phyloP scores from a whole-genome alignment of 2,888 invertebrate species.

The Drosophila kuntzei region DNA sequence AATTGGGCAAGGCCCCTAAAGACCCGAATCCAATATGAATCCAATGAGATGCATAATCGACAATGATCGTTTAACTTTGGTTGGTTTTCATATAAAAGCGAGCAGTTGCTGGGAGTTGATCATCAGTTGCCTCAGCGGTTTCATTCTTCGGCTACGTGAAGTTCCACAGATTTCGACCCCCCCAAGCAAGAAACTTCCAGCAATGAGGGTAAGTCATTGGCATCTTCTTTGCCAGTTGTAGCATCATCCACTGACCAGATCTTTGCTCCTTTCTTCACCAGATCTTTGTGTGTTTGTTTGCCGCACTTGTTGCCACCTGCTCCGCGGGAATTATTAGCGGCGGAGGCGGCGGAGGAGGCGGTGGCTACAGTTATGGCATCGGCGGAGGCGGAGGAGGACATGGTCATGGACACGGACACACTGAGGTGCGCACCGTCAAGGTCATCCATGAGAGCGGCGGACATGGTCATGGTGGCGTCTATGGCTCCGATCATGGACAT shows the following conservation, averaged over 20 bases:
- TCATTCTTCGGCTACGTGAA: slow-evolving; percentile 67
- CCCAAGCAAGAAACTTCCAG: slow-evolving; percentile 78
- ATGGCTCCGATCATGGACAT: slow-evolving; percentile 23
- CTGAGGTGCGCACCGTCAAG: slow-evolving; percentile 64
- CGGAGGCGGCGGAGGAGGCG: slow-evolving; percentile 59
- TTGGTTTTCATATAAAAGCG: slow-evolving; percentile 65
- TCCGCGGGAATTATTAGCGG: slow-evolving; percentile 69
- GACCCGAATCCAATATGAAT: slow-evolving; percentile 2
- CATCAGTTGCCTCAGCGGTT: slow-evolving; percentile 72
- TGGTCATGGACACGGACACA: slow-evolving; percentile 37
- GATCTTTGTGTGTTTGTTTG: slow-evolving; percentile 74
- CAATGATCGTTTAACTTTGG: background rate
- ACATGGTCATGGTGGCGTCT: slow-evolving; percentile 28
- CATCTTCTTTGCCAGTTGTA: no score
- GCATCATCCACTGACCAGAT: background rate
- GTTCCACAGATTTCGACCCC: slow-evolving; percentile 67
- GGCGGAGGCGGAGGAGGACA: slow-evolving; percentile 44
- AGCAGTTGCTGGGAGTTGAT: slow-evolving; percentile 22
- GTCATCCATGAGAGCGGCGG: slow-evolving; percentile 59
- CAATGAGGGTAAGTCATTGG: slow-evolving; percentile 63
- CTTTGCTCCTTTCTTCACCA: slow-evolving; percentile 9
- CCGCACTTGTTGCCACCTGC: slow-evolving; percentile 66
- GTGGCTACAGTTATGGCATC: slow-evolving; percentile 70
- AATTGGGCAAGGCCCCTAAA: slow-evolving; percentile 60
- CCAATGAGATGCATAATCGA: slow-evolving; percentile 27